Evolutionary conservation across 2,888 invertebrate species (phyloP).

Genomic region (Eumerus sabulonum): DNA sequence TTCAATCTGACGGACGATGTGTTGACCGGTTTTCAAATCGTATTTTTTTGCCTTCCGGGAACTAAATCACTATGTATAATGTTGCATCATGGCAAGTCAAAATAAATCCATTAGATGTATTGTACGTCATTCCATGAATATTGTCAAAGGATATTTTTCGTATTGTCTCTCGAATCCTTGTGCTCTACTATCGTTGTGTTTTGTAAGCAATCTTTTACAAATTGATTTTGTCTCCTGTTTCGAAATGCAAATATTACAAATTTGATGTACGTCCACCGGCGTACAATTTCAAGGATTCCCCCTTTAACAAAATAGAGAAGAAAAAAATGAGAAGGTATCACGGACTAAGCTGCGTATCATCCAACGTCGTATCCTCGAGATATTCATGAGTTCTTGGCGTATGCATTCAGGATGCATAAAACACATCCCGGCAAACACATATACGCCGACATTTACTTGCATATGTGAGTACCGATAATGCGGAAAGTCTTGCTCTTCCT

Average conservation of each 20-base stretch:
- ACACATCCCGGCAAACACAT: slow-evolving; percentile 27
- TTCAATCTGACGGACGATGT: too few species aligned
- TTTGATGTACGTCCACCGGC: slow-evolving; percentile 49
- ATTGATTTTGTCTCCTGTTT: slow-evolving; percentile 59
- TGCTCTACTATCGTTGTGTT: slow-evolving; percentile 10
- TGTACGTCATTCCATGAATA: slow-evolving; percentile 14
- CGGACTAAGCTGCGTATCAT: slow-evolving; percentile 25
- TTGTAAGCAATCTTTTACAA: slow-evolving; percentile 58
- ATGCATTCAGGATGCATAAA: slow-evolving; percentile 41
- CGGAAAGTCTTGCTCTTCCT: slow-evolving; percentile 51
- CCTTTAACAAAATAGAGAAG: slow-evolving; percentile 2
- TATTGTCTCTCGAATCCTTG: neutral
- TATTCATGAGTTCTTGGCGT: slow-evolving; percentile 55
- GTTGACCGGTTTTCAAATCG: too few species aligned
- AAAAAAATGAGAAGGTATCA: slow-evolving; percentile 35
- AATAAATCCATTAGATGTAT: slow-evolving; percentile 26
- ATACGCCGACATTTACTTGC: slow-evolving; percentile 11
- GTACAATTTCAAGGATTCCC: slow-evolving; percentile 25
- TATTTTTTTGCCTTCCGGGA: too few species aligned
- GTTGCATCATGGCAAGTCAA: slow-evolving; percentile 1
- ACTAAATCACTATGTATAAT: too few species aligned
- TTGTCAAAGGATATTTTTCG: slow-evolving; percentile 24
- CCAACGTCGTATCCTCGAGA: slow-evolving; percentile 34
- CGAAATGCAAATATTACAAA: slow-evolving; percentile 48
- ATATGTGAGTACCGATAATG: slow-evolving; percentile 54